Evolutionary conservation across 2,797 vertebrate genomes (phyloP), one percentile per base, ranked within the genome.

Genomic region (Alcedo quadribrachys): DNA sequence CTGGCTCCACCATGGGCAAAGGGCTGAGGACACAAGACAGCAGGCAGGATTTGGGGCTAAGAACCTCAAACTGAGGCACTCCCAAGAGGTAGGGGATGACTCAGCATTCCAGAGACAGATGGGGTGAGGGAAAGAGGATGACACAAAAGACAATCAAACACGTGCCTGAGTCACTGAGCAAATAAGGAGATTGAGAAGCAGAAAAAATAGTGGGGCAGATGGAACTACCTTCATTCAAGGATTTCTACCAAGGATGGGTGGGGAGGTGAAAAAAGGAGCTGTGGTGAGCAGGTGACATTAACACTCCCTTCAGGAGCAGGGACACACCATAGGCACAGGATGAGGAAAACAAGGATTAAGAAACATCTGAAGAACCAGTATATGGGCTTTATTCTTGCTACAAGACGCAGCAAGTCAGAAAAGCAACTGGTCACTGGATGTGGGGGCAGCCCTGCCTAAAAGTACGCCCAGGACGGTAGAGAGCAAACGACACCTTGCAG

Each of bases 381-480:
- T 8, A 21, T 4, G 17, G 35, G 37, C 18, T 87, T 50, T 68
- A 30, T 22, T 61, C 46, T 75, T 6, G 2, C 61, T 65, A 40
- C 8, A 40, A 62, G 37, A 73, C 50, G 54, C 62, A 80, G 18
- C 8, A 77, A 63, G 15, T 21, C 35, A 89, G 35, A 69, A 82
- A 85, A 91, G 45, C 19, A 53, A 85, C 7, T 0, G 0, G 42
- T 15, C 32, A 45, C 11, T 57, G 30, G 20, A 54, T 3, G 1
- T 5, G n/a, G 42, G 7, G 25, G 5, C 0, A 2, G 32, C 35
- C 35, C 20, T 40, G 25, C 65, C 24, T 15, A 17, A 69, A 73
- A 83, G 55, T 67, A 68, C 35, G 3, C 0, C 0, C 0, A 7
- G 16, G 35, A 40, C 0, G 0, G 15, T 2, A 13, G 28, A 71